Conservation (phyloP, 1,140 invertebrate genomes). For the Bombus sylvicola region DNA sequence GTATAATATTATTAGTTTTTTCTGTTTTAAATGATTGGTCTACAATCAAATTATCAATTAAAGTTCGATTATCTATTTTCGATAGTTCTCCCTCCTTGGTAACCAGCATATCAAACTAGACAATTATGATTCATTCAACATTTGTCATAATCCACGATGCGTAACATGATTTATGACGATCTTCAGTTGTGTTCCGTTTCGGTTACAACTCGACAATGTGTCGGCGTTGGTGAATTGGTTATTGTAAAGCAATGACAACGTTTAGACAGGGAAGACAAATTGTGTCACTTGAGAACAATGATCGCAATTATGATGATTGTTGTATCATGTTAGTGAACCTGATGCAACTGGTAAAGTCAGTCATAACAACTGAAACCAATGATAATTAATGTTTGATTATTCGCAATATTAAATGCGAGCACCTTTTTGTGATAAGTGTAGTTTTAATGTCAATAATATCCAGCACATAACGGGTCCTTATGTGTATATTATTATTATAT, state of each 20-base stretch:
- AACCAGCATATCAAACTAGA: not conserved
- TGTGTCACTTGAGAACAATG: constrained; percentile 62
- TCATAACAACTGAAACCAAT: constrained; percentile 5
- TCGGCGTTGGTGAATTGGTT: constrained; percentile 40
- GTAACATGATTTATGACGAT: constrained; percentile 38
- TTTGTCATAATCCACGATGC: constrained; percentile 10
- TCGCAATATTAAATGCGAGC: not conserved
- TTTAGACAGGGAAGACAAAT: constrained; percentile 60
- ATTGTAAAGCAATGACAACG: constrained; percentile 47
- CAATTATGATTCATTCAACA: constrained; percentile 46
- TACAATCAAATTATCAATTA: not conserved
- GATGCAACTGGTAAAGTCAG: constrained; percentile 34
- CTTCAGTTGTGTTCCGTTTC: constrained; percentile 19
- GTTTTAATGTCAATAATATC: not conserved
- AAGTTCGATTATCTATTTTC: no score
- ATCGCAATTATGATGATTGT: constrained; percentile 57
- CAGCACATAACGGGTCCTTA: no score
- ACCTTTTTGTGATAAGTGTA: not conserved
- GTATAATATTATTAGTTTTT: no score
- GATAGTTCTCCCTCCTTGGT: not conserved
- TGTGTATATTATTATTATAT: no score
- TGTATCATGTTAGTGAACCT: constrained; percentile 24
- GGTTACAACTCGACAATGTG: constrained; percentile 22
- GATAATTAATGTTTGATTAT: not conserved
- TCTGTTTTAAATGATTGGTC: no score